A percentile compares a stretch with the other conserved stretches of the same genome.
phyloP scores from a whole-genome alignment of 2,888 invertebrate species.

The Macrosoma leucophasiata region DNA sequence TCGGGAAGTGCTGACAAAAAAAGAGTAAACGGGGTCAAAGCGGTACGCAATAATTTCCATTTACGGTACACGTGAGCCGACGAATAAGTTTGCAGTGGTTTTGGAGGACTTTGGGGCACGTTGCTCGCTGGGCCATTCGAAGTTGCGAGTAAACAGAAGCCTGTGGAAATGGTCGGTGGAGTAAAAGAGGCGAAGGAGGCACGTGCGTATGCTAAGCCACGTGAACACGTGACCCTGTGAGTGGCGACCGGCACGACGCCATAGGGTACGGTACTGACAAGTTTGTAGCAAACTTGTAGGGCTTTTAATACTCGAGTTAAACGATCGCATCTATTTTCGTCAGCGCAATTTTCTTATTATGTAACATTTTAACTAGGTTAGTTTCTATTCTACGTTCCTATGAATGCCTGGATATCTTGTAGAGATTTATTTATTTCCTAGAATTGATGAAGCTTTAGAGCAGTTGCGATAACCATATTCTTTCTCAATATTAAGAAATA shows the following conservation, averaged over 20 bases:
- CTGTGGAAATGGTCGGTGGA: constrained; percentile 20
- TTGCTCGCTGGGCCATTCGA: constrained; percentile 41
- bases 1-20: constrained; percentile 30
- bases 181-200: constrained; percentile 14
- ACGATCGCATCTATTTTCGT: too few relatives aligned
- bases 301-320: too few relatives aligned
- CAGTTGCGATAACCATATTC: too few relatives aligned
- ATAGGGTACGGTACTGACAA: not conserved
- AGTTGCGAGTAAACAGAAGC: constrained; percentile 52
- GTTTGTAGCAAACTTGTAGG: too few relatives aligned
- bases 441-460: too few relatives aligned
- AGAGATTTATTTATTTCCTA: too few relatives aligned
- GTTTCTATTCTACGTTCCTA: too few relatives aligned
- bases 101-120: constrained; percentile 54
- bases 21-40: constrained; percentile 31
- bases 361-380: too few relatives aligned
- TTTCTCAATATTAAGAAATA: too few relatives aligned
- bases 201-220: constrained; percentile 32
- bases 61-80: constrained; percentile 48
- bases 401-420: too few relatives aligned
- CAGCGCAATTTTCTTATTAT: too few relatives aligned
- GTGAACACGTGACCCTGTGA: constrained; percentile 40
- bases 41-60: constrained; percentile 41
- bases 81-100: constrained; percentile 49
- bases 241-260: constrained; percentile 10